Evolutionary conservation across 1,140 invertebrate genomes (phyloP).

Genomic region (Lineus longissimus): DNA sequence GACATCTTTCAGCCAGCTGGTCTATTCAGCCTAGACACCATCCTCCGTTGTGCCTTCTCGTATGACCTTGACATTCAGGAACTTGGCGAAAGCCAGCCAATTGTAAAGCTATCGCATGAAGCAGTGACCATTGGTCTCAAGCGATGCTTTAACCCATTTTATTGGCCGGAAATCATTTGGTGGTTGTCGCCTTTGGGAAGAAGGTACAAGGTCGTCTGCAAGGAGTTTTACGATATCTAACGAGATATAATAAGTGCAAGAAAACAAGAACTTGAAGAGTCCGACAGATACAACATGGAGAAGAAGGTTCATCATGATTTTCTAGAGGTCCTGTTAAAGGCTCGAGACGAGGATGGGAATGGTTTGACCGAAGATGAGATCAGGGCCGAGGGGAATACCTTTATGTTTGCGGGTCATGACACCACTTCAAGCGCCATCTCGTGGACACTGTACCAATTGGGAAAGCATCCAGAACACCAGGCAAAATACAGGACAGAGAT

Average conservation of each 20-base stretch:
- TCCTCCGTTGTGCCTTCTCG: constrained; percentile 28
- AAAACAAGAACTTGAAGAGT: constrained; percentile 6
- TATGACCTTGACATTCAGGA: too few species aligned
- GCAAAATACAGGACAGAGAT: constrained; percentile 76
- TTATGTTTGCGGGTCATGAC: constrained; percentile 56
- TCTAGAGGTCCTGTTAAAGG: constrained; percentile 34
- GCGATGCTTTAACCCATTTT: too few species aligned
- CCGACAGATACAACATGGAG: not conserved
- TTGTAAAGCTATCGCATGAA: too few species aligned
- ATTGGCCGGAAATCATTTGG: constrained; percentile 9
- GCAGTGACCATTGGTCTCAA: too few species aligned
- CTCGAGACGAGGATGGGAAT: constrained; percentile 29
- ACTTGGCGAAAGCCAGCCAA: too few species aligned
- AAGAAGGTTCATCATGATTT: constrained; percentile 25
- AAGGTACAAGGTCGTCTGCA: constrained; percentile 9
- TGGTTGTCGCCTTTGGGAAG: constrained; percentile 6
- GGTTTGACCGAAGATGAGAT: constrained; percentile 32
- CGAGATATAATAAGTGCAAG: not conserved
- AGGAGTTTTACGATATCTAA: constrained; percentile 3
- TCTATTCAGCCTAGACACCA: constrained; percentile 33
- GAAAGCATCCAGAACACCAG: constrained; percentile 73
- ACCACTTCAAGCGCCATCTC: constrained; percentile 58
- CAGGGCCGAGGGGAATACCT: constrained; percentile 37
- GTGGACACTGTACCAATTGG: constrained; percentile 76
- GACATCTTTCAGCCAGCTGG: not conserved